phyloP scores from a whole-genome alignment of 35 echinoderm and acorn worm species.

The Anneissia japonica region DNA sequence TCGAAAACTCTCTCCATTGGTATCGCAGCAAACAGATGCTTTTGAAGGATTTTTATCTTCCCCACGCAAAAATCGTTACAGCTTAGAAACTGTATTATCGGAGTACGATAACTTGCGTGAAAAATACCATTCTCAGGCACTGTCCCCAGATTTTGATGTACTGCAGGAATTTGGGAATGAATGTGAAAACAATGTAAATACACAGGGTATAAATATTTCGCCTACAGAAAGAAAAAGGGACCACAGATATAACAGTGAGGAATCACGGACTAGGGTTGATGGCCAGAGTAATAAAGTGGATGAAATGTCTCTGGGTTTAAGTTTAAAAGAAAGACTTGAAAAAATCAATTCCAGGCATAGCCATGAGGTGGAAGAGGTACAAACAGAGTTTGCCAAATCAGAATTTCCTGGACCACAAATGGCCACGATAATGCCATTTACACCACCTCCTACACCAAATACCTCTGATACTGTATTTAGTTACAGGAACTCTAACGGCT shows the following conservation, averaged over 20 bases:
- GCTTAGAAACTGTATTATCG: conserved; percentile 69
- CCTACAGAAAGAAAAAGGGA: neutral
- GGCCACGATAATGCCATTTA: neutral
- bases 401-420: neutral
- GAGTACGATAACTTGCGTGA: conserved; percentile 84
- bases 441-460: neutral
- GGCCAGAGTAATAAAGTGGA: neutral
- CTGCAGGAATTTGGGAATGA: neutral
- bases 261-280: neutral
- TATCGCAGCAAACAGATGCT: neutral
- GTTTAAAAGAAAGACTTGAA: neutral
- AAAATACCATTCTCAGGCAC: conserved; percentile 64
- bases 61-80: conserved; percentile 38
- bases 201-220: neutral
- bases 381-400: neutral
- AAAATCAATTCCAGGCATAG: neutral
- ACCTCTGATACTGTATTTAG: neutral
- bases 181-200: neutral
- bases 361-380: neutral
- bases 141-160: conserved; percentile 65
- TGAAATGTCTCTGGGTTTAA: neutral
- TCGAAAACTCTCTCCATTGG: neutral
- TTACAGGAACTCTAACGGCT: neutral
- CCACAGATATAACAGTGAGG: neutral
- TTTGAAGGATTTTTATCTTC: neutral